Base-by-base conservation (phyloP, 2,113 vertebrate genomes). In the Pterocles gutturalis region DNA sequence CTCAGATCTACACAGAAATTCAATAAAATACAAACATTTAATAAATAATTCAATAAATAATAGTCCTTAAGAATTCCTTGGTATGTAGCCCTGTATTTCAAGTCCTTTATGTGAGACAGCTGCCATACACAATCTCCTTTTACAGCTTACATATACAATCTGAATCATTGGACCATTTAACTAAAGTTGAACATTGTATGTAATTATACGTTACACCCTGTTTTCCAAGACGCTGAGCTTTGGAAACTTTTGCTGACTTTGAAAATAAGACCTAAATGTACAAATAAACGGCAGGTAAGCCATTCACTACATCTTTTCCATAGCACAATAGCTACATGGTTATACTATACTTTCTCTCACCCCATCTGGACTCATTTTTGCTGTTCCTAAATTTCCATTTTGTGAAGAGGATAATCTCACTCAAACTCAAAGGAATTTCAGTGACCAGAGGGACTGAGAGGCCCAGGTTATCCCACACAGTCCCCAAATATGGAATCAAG, bases 231-330 rank as follows among this genome's bases (percentile, higher is more conserved):
- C 54, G 58, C 82, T 94, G 93, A 90, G 58, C 66, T 86, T 33
- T 70, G 54, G 78, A 90, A 96, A 86, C 87, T 80, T 79, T 15
- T 83, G 79, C 75, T 90, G 92, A 87, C 91, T 93, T 92, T 58
- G 71, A 73, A 91, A 95, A 70, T 41, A 58, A 83, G n/a, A 75
- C 62, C 58, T 73, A 88, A 41, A 55, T 70, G 53, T 71, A 89
- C 48, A 91, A 78, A 93, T 78, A 75, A 92, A 82, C 26, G 13
- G 57, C 62, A 70, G 1, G 0, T 34, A 84, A 91, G 57, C 62
- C 67, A 49, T 38, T 73, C 48, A 14, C 49, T 67, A 60, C 1
- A 2, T 33, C 26, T 20, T 33, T 82, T 48, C 65, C 34, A n/a
- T 2, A 71, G 34, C 78, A 64, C 33, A 60, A 46, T 9, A 85